Evolutionary conservation across 2,888 invertebrate species (phyloP).

Genomic region (Cartodere bifasciata): DNA sequence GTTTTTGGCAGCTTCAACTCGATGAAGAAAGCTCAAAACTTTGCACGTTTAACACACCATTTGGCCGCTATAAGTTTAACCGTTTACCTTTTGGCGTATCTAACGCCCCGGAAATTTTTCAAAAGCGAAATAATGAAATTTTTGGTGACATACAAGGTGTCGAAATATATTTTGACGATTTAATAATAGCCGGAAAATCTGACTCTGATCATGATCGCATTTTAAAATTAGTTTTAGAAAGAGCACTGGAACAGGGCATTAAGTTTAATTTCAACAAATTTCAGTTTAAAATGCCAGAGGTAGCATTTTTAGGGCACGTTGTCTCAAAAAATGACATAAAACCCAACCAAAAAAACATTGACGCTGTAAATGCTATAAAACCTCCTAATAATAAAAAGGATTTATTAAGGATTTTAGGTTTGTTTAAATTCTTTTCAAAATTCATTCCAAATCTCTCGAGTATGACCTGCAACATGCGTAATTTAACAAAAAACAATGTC

Average conservation of each 20-base stretch:
- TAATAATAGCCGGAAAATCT: constrained; percentile 10
- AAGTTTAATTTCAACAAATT: constrained; percentile 20
- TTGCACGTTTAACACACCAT: constrained; percentile 20
- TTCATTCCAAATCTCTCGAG: not conserved
- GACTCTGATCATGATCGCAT: constrained; percentile 8
- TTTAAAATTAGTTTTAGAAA: constrained; percentile 8
- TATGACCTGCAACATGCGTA: constrained; percentile 1
- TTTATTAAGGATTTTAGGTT: constrained; percentile 7
- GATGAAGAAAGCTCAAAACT: constrained; percentile 15
- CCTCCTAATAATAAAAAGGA: constrained; percentile 5
- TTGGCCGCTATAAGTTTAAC: constrained; percentile 17
- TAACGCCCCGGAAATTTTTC: constrained; percentile 19
- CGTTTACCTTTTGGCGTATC: constrained; percentile 20
- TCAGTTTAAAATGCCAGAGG: constrained; percentile 14
- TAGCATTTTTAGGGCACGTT: not conserved
- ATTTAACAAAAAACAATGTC: constrained; percentile 7
- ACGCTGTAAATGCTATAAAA: constrained; percentile 8
- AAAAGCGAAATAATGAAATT: constrained; percentile 16
- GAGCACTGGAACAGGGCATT: constrained; percentile 14
- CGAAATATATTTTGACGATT: constrained; percentile 19
- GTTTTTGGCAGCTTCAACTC: constrained; percentile 19
- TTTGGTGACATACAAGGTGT: constrained; percentile 17
- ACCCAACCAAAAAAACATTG: not conserved
- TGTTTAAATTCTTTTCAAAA: constrained; percentile 9
- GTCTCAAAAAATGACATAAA: not conserved